Percentiles rank a stretch among this genome's conserved stretches.
Evolutionary conservation across 2,797 vertebrate genomes (phyloP).

Genomic region (Manis crassicaudata): DNA sequence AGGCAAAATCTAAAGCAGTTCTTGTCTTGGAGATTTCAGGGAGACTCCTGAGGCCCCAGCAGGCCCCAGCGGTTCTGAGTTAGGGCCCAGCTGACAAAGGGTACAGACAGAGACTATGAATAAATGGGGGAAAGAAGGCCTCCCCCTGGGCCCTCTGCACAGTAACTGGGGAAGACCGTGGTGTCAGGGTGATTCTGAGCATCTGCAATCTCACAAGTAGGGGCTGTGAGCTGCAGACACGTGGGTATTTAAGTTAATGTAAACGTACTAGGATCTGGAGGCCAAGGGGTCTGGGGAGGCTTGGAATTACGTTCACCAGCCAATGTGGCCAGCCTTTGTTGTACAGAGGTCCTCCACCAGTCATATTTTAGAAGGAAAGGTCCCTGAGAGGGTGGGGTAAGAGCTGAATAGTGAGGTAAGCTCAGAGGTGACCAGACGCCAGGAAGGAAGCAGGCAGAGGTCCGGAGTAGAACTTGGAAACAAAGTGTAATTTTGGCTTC

Average conservation of each 20-base stretch:
- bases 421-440: neutral
- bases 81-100: neutral
- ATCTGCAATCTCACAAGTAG: neutral
- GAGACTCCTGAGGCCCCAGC: neutral
- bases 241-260: neutral
- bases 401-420: neutral
- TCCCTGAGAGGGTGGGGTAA: neutral
- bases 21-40: neutral
- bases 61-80: neutral
- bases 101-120: neutral
- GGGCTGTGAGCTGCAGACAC: neutral
- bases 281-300: neutral
- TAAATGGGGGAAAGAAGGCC: neutral
- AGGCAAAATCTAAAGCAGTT: neutral
- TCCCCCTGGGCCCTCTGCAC: neutral
- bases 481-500: neutral
- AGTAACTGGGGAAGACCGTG: neutral
- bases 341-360: neutral
- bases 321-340: neutral
- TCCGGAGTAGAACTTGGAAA: neutral
- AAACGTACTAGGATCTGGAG: neutral
- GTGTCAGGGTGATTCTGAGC: too few species aligned
- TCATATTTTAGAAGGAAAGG: neutral
- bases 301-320: neutral
- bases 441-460: neutral